A percentile compares a stretch with the other conserved stretches of the same genome.
These are phyloP conservation scores for Drosophila prolongata DNA, from an alignment of 2,888 invertebrate genomes.

Conservation along the genomic window DNA sequence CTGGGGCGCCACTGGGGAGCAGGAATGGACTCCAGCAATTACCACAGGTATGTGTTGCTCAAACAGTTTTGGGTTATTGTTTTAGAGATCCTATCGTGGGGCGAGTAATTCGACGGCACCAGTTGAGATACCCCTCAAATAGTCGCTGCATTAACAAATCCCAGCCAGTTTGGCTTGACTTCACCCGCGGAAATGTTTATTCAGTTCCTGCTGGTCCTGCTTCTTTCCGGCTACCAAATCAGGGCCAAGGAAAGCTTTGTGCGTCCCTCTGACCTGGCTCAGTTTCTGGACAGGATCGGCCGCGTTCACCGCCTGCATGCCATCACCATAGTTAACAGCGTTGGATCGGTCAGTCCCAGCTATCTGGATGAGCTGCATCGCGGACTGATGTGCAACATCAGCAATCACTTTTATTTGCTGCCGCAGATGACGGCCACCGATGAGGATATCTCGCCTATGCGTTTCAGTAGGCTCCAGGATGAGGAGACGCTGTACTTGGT, in stretches of 20 bases:
- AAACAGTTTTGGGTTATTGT: slow-evolving; percentile 9
- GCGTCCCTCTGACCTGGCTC: slow-evolving; percentile 23
- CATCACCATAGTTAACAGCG: slow-evolving; percentile 47
- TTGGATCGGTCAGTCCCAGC: slow-evolving; percentile 6
- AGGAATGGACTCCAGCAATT: slow-evolving; percentile 98
- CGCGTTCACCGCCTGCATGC: slow-evolving; percentile 30
- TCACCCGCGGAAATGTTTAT: slow-evolving; percentile 16
- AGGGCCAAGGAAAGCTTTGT: slow-evolving; percentile 16
- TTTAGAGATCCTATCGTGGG: slow-evolving; percentile 30
- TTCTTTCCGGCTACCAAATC: neutral
- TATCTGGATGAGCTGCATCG: slow-evolving; percentile 42
- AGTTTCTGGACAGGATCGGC: slow-evolving; percentile 56
- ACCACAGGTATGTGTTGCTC: slow-evolving; percentile 90
- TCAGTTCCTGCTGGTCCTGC: slow-evolving; percentile 15
- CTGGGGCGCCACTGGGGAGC: slow-evolving; percentile 98
- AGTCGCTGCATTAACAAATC: neutral
- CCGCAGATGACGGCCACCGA: slow-evolving; percentile 46
- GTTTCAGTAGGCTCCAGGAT: slow-evolving; percentile 20
- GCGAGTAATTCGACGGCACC: neutral
- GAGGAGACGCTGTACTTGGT: slow-evolving; percentile 51
- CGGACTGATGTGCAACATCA: slow-evolving; percentile 19
- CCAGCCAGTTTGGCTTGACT: slow-evolving; percentile 8
- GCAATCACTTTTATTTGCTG: slow-evolving; percentile 44
- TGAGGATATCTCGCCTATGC: neutral
- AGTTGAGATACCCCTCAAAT: slow-evolving; percentile 1